A percentile compares a stretch with the other conserved stretches of the same genome.
Conservation (phyloP, 2,888 invertebrate species). For the Cordilura impudica region DNA sequence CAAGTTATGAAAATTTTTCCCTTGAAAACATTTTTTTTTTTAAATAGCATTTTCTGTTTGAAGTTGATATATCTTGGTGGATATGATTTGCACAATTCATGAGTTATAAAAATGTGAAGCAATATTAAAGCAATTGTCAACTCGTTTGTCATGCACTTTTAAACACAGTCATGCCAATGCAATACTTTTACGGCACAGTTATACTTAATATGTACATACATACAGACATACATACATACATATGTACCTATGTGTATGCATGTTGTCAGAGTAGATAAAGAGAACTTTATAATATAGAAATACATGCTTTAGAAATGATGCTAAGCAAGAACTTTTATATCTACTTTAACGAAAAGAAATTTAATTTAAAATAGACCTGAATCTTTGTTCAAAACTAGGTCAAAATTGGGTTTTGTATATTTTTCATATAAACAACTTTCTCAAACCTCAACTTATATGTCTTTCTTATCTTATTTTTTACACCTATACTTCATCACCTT, state of each 20-base stretch:
- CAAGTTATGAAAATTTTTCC: too few species aligned
- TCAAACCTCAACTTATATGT: constrained; percentile 43
- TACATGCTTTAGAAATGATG: background rate
- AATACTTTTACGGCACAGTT: constrained; percentile 23
- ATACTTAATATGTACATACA: constrained; percentile 10
- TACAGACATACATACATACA: background rate
- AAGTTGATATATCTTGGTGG: too few species aligned
- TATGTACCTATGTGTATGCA: too few species aligned
- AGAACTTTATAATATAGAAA: too few species aligned
- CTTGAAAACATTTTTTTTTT: too few species aligned
- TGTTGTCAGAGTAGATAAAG: too few species aligned
- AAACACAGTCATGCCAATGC: constrained; percentile 29
- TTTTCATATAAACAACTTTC: constrained; percentile 36
- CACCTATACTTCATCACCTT: background rate
- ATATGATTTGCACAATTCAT: background rate
- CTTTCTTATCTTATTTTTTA: constrained; percentile 25
- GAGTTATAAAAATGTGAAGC: constrained; percentile 28
- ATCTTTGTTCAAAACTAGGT: constrained; percentile 31
- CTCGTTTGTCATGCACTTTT: constrained; percentile 38
- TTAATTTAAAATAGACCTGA: background rate
- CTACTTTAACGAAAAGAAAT: too few species aligned
- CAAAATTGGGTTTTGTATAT: constrained; percentile 28
- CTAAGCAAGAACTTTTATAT: background rate
- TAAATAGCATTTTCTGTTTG: too few species aligned
- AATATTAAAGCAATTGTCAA: constrained; percentile 34